These are phyloP conservation scores for Eupithecia subumbrata DNA, from an alignment of 2,888 invertebrate genomes.

Conservation along the genomic window DNA sequence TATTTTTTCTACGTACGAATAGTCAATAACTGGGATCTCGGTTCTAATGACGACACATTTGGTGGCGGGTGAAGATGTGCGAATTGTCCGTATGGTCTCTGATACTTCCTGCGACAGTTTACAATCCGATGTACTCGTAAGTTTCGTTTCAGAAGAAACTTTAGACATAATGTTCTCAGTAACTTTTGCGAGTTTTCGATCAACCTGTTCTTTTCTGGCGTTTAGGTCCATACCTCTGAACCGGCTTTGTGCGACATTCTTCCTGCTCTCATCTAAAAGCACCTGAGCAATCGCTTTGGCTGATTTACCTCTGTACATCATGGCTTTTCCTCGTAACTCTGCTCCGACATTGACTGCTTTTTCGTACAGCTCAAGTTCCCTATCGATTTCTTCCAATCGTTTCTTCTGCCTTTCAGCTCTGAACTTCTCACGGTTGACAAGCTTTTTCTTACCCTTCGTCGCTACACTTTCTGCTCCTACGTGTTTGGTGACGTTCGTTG, in stretches of 20 bases:
- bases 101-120: slow-evolving; percentile 57
- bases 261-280: slow-evolving; percentile 84
- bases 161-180: slow-evolving; percentile 57
- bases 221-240: slow-evolving; percentile 61
- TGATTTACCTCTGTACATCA: slow-evolving; percentile 89
- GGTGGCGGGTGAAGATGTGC: slow-evolving; percentile 62
- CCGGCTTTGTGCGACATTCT: slow-evolving; percentile 78
- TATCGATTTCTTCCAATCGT: slow-evolving; percentile 73
- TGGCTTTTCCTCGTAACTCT: slow-evolving; percentile 81
- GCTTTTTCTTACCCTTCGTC: slow-evolving; percentile 79
- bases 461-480: slow-evolving; percentile 82
- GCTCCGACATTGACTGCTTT: slow-evolving; percentile 75
- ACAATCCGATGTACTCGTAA: slow-evolving; percentile 54
- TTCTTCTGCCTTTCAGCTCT: slow-evolving; percentile 75
- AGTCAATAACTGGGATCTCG: slow-evolving; percentile 77
- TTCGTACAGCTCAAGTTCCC: slow-evolving; percentile 70
- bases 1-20: slow-evolving; percentile 84
- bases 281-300: slow-evolving; percentile 89
- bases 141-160: slow-evolving; percentile 49
- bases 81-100: slow-evolving; percentile 62
- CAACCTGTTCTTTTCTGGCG: slow-evolving; percentile 54
- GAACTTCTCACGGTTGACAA: slow-evolving; percentile 67
- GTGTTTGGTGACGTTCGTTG: slow-evolving; percentile 86
- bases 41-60: slow-evolving; percentile 69
- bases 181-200: slow-evolving; percentile 55